Evolutionary conservation across 1,140 invertebrate genomes (phyloP), one percentile per base, ranked within the genome.

Genomic region (Archegozetes longisetosus): DNA sequence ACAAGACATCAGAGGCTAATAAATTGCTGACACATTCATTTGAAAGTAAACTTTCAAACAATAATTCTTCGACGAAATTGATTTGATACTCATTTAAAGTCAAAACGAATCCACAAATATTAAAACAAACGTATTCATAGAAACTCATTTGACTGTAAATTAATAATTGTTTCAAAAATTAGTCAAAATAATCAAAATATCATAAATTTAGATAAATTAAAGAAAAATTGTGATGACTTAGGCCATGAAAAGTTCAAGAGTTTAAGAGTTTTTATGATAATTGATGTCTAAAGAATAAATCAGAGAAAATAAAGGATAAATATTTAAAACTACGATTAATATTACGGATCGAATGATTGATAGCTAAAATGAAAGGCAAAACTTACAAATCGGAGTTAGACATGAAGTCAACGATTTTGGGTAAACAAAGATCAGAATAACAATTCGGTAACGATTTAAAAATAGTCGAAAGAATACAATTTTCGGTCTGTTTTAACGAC

Each of bases 41-140:
- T 1, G 57, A 58, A 2, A 58, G 40, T 50, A 58, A 23, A 20
- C 28, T 53, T 2, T 51, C 48, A 53, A 58, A 58, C 23, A 58
- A 40, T 22, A 58, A 23, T 40, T 58, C 48, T 53, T 58, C 57
- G 2, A 32, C 57, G 13, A 12, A n/a, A 1, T 1, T 20, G 13
- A 50, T 13, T 27, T 58, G 47, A 28, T 58, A 20, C 23, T 25
- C 47, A 53, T 51, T 51, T 4, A 58, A 22, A 17, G 48, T 53
- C 17, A 27, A 1, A 3, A 58, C 32, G 20, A 58, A 40, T 17
- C 13, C 20, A 23, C 57, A 51, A 13, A 50, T 24, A 27, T 25
- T 46, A 1, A 47, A 58, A 20, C 23, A 6, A 24, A 58, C 9
- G 28, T n/a, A 53, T 13, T 58, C 57, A 53, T 58, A 58, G 13